These are phyloP conservation scores for Sebastes steindachneri DNA, from an alignment of 2,797 vertebrate genomes.

Conservation along the genomic window DNA sequence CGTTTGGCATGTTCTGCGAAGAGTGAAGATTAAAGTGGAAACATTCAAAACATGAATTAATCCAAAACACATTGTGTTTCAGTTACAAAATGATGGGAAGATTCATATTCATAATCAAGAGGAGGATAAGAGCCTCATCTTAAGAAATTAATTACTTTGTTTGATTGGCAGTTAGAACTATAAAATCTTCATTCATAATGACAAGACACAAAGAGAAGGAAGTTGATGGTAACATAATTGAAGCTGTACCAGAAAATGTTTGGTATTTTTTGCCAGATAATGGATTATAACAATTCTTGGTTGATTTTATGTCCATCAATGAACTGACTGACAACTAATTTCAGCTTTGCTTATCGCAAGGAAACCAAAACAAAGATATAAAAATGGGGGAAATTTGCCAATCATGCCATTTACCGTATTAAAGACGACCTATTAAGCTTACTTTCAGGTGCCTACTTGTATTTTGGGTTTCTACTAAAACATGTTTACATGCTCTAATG, in stretches of 20 bases:
- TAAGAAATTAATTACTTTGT: not conserved
- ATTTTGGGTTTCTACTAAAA: no score
- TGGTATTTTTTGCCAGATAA: not conserved
- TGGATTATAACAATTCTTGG: not conserved
- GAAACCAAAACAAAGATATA: not conserved
- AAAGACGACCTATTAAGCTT: not conserved
- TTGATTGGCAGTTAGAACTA: not conserved
- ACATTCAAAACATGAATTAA: not conserved
- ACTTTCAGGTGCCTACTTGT: no score
- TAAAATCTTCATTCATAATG: not conserved
- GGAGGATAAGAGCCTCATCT: not conserved
- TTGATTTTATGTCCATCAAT: not conserved
- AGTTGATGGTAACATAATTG: not conserved
- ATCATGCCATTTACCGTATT: not conserved
- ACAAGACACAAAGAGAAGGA: not conserved
- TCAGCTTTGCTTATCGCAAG: not conserved
- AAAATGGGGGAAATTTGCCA: not conserved
- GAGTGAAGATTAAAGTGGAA: conserved; percentile 3
- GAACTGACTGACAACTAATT: not conserved
- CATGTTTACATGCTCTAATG: no score
- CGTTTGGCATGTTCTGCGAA: conserved; percentile 96
- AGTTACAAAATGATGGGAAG: not conserved
- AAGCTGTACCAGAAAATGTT: not conserved
- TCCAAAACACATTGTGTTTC: not conserved
- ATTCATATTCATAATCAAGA: not conserved